phyloP scores from a whole-genome alignment of 2,797 vertebrate genomes.

The Rhadinocentrus ornatus region DNA sequence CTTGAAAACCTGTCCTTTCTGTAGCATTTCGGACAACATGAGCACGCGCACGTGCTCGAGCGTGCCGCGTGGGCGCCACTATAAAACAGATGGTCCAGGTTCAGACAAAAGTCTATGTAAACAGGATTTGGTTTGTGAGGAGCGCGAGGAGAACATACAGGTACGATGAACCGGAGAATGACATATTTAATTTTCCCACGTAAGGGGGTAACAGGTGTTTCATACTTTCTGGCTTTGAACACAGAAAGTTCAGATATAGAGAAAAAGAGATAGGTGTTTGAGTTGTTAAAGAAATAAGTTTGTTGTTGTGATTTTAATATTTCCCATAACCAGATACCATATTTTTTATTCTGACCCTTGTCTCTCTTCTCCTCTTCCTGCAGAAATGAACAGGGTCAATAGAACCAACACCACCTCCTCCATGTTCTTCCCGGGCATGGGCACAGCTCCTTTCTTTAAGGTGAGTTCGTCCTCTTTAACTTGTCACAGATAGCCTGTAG shows the following conservation, averaged over 20 bases:
- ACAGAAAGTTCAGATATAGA: no score
- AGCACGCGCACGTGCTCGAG: conserved; percentile 41
- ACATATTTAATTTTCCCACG: conserved; percentile 3
- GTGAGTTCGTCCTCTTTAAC: conserved; percentile 43
- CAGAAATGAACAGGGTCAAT: conserved; percentile 67
- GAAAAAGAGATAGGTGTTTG: not conserved
- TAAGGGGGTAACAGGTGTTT: not conserved
- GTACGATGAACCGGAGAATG: conserved; percentile 47
- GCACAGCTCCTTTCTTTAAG: conserved; percentile 70
- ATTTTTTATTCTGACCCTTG: not conserved
- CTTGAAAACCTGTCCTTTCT: not conserved
- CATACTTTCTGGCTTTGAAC: not conserved
- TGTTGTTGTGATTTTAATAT: not conserved
- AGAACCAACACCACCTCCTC: conserved; percentile 56
- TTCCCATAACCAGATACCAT: not conserved
- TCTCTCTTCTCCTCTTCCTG: not conserved
- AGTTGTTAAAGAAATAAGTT: not conserved
- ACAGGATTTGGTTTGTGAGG: conserved; percentile 50
- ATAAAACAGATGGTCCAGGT: conserved; percentile 73
- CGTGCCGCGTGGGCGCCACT: conserved; percentile 53
- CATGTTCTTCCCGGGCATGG: conserved; percentile 58
- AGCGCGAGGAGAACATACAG: conserved; percentile 50
- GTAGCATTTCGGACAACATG: not conserved
- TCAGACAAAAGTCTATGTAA: conserved; percentile 60
- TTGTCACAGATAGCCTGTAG: not conserved